phyloP scores from a whole-genome alignment of 1,140 invertebrate genomes.

The Brachionus koreanus region DNA sequence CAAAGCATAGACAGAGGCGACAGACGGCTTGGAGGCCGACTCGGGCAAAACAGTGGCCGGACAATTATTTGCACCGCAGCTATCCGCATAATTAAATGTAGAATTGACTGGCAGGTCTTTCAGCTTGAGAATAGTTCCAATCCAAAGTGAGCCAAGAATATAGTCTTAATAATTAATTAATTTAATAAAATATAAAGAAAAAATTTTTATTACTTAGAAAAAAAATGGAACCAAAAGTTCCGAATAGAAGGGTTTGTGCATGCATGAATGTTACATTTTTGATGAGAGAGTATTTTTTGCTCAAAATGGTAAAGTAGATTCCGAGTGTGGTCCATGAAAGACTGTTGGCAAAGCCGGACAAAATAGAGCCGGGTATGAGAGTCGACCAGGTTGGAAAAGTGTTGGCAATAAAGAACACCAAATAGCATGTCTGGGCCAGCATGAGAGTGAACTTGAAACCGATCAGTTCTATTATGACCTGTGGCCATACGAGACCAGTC shows the following conservation, averaged over 20 bases:
- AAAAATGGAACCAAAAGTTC: background rate
- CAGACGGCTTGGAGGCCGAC: background rate
- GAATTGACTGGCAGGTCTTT: slow-evolving; percentile 24
- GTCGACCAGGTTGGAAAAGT: slow-evolving; percentile 22
- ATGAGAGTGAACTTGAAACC: slow-evolving; percentile 32
- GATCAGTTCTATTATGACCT: slow-evolving; percentile 23
- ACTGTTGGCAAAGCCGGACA: slow-evolving; percentile 26
- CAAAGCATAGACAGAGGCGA: background rate
- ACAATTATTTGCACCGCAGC: slow-evolving; percentile 27
- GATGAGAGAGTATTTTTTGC: slow-evolving; percentile 9
- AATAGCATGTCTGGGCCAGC: background rate
- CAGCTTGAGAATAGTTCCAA: slow-evolving; percentile 8
- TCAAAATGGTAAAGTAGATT: slow-evolving; percentile 25
- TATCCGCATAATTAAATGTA: background rate
- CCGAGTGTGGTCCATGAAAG: slow-evolving; percentile 13
- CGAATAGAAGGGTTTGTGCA: slow-evolving; percentile 14
- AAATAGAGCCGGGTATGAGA: background rate
- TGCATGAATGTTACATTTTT: background rate
- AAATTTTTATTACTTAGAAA: slow-evolving; percentile 28
- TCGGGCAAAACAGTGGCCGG: background rate
- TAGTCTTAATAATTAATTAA: background rate
- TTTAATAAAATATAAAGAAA: too few species aligned
- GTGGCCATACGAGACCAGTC: slow-evolving; percentile 6
- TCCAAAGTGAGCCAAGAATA: background rate
- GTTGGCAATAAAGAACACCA: background rate